Percentiles rank a stretch among this genome's conserved stretches.
phyloP scores from a whole-genome alignment of 2,113 vertebrate genomes.

The Peromyscus polionotus region DNA sequence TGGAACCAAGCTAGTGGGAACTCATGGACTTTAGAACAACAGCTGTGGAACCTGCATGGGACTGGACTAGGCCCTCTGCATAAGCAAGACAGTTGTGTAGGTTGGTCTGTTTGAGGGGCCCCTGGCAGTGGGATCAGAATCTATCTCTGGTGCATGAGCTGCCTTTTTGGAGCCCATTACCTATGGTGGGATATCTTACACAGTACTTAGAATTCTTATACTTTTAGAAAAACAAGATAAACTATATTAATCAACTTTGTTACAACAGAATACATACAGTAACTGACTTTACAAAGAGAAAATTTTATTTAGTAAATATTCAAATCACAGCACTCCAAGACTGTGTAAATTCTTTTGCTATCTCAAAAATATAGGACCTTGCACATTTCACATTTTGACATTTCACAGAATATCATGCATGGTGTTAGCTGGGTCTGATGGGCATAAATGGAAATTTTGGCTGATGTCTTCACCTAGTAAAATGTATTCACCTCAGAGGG shows the following conservation, averaged over 20 bases:
- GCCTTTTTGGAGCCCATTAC: no score
- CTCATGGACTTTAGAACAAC: no score
- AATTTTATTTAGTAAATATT: background rate
- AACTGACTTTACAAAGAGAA: background rate
- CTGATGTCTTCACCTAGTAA: background rate
- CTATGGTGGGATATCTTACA: no score
- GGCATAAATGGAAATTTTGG: background rate
- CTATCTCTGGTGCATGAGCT: no score
- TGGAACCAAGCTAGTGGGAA: no score
- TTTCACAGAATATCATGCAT: background rate
- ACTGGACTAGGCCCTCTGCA: no score
- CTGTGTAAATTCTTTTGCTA: background rate
- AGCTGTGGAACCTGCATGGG: no score
- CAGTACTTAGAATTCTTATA: background rate
- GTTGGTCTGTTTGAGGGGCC: no score
- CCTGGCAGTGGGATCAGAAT: no score
- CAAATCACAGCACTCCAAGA: background rate
- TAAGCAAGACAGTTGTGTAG: no score
- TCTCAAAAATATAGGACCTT: background rate
- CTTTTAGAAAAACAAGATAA: slow-evolving; percentile 50
- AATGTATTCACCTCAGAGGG: no score
- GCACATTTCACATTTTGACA: background rate
- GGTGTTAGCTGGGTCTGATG: background rate
- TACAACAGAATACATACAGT: background rate
- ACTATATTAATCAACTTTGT: background rate